Conservation (phyloP, 2,113 vertebrate species). For the Eretmodus cyanostictus region DNA sequence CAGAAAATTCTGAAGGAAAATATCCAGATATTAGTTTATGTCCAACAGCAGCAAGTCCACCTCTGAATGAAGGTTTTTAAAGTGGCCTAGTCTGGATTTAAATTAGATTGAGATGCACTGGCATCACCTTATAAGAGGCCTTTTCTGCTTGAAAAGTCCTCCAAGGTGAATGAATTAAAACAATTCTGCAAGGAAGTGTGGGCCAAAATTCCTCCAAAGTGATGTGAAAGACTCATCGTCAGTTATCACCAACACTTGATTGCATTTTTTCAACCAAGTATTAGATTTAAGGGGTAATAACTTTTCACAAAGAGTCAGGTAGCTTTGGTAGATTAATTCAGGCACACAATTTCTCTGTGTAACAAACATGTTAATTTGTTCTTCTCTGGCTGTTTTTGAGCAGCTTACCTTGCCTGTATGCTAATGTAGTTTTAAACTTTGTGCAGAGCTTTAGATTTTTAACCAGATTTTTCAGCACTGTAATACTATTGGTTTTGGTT, state of each 20-base stretch:
- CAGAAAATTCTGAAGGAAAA: neutral
- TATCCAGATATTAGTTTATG: neutral
- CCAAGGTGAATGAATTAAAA: neutral
- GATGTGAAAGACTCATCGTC: neutral
- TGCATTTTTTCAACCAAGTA: neutral
- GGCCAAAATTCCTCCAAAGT: neutral
- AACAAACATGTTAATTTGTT: neutral
- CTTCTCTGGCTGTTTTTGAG: neutral
- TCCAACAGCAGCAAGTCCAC: neutral
- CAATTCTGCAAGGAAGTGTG: neutral
- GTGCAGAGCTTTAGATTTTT: neutral
- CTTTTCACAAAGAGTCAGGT: neutral
- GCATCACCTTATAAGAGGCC: neutral
- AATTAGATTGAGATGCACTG: neutral
- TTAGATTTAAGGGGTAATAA: neutral
- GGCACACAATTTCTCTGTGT: neutral
- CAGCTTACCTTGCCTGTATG: neutral
- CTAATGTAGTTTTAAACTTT: neutral
- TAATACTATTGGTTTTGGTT: neutral
- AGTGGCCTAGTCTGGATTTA: neutral
- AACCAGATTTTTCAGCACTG: neutral
- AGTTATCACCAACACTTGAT: neutral
- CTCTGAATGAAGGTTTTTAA: neutral
- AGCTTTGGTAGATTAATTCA: neutral
- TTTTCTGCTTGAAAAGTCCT: neutral